These are phyloP conservation scores for Alviniconcha marisindica DNA, from an alignment of 1,140 invertebrate species.

Conservation along the genomic window DNA sequence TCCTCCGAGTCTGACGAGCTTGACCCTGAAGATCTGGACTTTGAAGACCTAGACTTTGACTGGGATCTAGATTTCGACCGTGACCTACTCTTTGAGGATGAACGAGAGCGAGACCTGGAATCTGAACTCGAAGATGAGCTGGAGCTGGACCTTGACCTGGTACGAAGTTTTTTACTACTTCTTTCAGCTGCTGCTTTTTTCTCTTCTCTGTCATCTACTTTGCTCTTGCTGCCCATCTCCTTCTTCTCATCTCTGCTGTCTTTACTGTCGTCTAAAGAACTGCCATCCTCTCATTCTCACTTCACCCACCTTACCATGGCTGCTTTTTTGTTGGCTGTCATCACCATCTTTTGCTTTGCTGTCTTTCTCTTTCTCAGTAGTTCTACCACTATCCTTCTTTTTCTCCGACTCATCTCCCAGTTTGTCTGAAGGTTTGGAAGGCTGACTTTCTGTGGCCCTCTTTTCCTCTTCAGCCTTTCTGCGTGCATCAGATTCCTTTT, in stretches of 20 bases:
- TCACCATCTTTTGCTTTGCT: background rate
- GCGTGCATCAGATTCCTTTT: background rate
- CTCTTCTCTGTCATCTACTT: background rate
- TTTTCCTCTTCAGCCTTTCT: background rate
- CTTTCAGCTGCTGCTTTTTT: background rate
- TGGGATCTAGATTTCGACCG: conserved; percentile 45
- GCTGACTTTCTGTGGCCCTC: background rate
- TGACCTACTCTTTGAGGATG: conserved; percentile 46
- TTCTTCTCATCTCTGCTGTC: background rate
- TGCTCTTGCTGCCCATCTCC: background rate
- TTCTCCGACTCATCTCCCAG: background rate
- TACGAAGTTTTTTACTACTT: background rate
- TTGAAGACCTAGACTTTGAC: conserved; percentile 49
- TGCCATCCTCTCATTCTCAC: too few relatives aligned
- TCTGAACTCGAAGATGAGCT: conserved; percentile 35
- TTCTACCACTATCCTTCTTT: background rate
- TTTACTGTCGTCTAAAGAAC: too few relatives aligned
- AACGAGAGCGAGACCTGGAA: conserved; percentile 50
- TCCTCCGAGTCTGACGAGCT: conserved; percentile 47
- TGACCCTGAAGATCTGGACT: conserved; percentile 51
- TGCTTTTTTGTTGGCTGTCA: too few relatives aligned
- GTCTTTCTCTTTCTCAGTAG: background rate
- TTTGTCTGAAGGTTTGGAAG: background rate
- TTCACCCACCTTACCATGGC: too few relatives aligned
- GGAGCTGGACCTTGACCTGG: conserved; percentile 21